Base-by-base conservation (phyloP, 2,797 vertebrate genomes). In the Crocodylus rhombifer region DNA sequence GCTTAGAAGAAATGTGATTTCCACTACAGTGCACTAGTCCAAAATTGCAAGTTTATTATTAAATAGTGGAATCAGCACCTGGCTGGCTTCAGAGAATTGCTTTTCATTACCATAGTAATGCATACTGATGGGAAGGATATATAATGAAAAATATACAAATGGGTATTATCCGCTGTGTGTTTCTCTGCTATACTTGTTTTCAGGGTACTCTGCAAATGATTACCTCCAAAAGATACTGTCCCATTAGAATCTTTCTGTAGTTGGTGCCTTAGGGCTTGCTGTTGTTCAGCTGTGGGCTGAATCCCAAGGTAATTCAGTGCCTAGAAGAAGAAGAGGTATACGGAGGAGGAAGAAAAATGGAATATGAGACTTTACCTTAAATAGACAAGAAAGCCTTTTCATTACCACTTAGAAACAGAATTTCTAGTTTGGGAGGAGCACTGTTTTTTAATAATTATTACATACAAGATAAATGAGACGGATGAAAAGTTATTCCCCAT, bases 201-300 rank as follows among this genome's bases (percentile, higher is more conserved):
- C 25, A 87, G 12, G 9, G 73, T 87, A 93, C 92, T 90, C 93
- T 91, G 89, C 42, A 89, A 93, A 95, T 84, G 25, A 91, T 97
- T 97, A 99, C 99, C 99, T 98, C 98, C 97, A 91, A 98, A 98
- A 94, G 98, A 98, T 90, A 99, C 98, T 5, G 98, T 98, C 86
- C 98, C 98, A 23, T 96, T 96, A 12, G 97, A 97, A 95, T 99
- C 98, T 9, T 98, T 97, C 85, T 93, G 96, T 57, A 99, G 97
- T 89, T 98, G 98, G 91, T 98, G 98, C 96, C 97, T 97, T 88
- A 99, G 94, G n/a, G 92, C 91, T 97, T 98, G 98, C 15, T 97
- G 97, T 95, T 99, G 98, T 77, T 97, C 97, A 69, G 98, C 97
- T 77, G 98, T 98, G 80, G 98, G 98, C 77, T 98, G 98, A 93